Evolutionary conservation across 2,113 vertebrate species (phyloP), one percentile per base, ranked within the genome.

Genomic region (Accipiter virgatus): DNA sequence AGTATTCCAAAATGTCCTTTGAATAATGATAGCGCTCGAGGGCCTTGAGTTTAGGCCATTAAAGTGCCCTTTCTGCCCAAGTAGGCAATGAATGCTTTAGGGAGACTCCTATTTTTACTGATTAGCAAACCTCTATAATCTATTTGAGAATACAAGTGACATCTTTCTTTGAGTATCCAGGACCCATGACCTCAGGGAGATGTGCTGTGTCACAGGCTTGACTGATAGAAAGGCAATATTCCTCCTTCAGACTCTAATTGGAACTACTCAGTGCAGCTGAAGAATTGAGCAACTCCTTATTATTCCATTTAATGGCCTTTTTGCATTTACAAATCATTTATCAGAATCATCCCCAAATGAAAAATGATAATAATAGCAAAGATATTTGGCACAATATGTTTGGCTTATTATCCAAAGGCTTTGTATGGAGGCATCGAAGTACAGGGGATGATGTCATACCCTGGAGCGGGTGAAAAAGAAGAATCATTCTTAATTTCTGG

Each of bases 381-480:
- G 81, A 95, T 97, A 96, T 96, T 97, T 98, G 96, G 96, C 97
- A 97, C 78, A 94, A 93, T 93, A 88, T 67, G 78, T 96, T 96
- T 58, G 16, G 89, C 92, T 93, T 96, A 79, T 95, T 97, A 97
- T 93, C 73, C 81, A 92, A 95, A 92, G 86, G 43, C 65, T 96
- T 97, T 92, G 89, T 94, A 78, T n/a, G 4, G 79, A 94, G 68
- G 82, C 93, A 97, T 55, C 63, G 7, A 95, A 95, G 90, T 96
- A 84, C 85, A 93, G 96, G 82, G 72, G 63, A 98, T 98, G 98
- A 98, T 97, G 97, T 98, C 98, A 98, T 97, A 95, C 82, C 86
- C 93, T 95, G 86, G 85, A 98, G 77, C 11, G 58, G 83, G 96
- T 94, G 96, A 96, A 96, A 94, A 97, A 95, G 90, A 78, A 56